A percentile compares a stretch with the other conserved stretches of the same genome.
These are phyloP conservation scores for Gymnogyps californianus DNA, from an alignment of 2,113 vertebrate genomes.

Conservation along the genomic window DNA sequence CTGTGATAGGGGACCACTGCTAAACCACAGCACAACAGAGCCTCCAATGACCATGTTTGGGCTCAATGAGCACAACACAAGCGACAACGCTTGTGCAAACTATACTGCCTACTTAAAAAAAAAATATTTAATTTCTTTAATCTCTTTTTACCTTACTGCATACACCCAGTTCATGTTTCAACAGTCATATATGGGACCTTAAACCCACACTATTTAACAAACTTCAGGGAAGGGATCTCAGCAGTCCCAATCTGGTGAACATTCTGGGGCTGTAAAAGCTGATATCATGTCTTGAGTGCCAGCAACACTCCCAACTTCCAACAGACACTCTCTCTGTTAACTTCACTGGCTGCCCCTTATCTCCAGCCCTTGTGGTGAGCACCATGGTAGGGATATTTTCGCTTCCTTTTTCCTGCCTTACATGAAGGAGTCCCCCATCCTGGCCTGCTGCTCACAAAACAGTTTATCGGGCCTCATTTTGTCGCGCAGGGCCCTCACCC, in stretches of 20 bases:
- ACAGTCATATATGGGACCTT: background rate
- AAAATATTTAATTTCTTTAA: background rate
- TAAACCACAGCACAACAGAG: background rate
- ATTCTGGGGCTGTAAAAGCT: background rate
- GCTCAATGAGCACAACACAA: background rate
- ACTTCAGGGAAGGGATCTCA: background rate
- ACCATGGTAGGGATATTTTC: background rate
- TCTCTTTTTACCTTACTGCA: background rate
- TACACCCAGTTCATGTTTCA: background rate
- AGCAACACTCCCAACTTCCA: background rate
- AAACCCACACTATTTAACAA: background rate
- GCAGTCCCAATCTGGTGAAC: background rate
- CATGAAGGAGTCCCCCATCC: background rate
- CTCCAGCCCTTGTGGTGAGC: background rate
- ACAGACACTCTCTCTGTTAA: background rate
- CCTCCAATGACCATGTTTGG: fast-evolving
- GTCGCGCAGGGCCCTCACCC: fast-evolving
- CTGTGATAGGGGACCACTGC: background rate
- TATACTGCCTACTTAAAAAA: background rate
- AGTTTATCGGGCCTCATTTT: background rate
- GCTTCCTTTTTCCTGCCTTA: background rate
- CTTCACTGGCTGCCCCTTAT: background rate
- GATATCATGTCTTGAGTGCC: background rate
- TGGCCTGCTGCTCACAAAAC: background rate
- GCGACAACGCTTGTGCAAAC: background rate